phyloP scores from a whole-genome alignment of 2,113 vertebrate genomes.

The Acrocephalus arundinaceus region DNA sequence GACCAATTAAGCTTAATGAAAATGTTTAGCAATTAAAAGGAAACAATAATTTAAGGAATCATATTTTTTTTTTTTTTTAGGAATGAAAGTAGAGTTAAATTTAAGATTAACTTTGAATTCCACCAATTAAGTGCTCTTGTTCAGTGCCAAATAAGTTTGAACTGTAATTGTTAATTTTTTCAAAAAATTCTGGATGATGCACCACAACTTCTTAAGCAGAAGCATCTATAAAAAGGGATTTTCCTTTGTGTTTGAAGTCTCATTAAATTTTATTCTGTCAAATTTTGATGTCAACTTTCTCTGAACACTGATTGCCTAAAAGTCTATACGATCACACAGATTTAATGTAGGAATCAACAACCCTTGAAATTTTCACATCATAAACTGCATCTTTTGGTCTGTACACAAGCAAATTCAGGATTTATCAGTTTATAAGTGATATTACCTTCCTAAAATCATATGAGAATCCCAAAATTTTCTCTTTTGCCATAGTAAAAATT shows the following conservation, averaged over 20 bases:
- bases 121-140: not conserved
- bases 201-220: not conserved
- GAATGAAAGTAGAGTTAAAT: not conserved
- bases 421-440: not conserved
- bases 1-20: not conserved
- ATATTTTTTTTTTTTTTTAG: not conserved
- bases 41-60: not conserved
- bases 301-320: not conserved
- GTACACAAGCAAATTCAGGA: not conserved
- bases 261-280: not conserved
- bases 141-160: not conserved
- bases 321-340: not conserved
- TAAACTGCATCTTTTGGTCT: not conserved
- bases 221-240: not conserved
- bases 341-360: not conserved
- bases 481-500: not conserved
- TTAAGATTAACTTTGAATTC: not conserved
- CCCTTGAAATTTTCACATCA: not conserved
- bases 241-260: not conserved
- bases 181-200: not conserved
- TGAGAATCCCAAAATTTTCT: not conserved
- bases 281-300: not conserved
- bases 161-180: not conserved
- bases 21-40: not conserved
- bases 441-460: not conserved